Evolutionary conservation across 1,140 invertebrate species (phyloP).

Genomic region (Aphaenogaster ashmeadi): DNA sequence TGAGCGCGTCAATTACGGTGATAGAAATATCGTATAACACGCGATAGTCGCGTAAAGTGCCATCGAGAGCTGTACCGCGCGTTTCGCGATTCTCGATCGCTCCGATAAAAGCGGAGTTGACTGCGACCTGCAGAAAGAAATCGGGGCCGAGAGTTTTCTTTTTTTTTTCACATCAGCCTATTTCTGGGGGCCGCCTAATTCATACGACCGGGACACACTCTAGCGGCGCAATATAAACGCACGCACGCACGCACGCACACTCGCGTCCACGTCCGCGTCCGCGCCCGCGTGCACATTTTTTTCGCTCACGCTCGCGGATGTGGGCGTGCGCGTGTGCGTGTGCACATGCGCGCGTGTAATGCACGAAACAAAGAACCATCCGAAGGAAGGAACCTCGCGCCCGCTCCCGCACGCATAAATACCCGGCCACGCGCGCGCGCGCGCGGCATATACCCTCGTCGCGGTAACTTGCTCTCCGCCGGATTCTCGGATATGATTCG

Average conservation of each 20-base stretch:
- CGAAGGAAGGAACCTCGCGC: slow-evolving; percentile 71
- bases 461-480: slow-evolving; percentile 55
- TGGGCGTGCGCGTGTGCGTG: slow-evolving; percentile 63
- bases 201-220: slow-evolving; percentile 43
- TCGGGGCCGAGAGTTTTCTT: slow-evolving; percentile 15
- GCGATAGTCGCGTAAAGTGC: not conserved
- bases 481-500: slow-evolving; percentile 62
- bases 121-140: slow-evolving; percentile 40
- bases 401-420: slow-evolving; percentile 78
- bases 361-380: slow-evolving; percentile 76
- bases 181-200: slow-evolving; percentile 58
- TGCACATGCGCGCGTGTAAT: slow-evolving; percentile 64
- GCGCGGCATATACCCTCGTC: slow-evolving; percentile 56
- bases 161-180: slow-evolving; percentile 29
- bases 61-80: not conserved
- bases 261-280: not conserved
- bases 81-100: not conserved
- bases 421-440: slow-evolving; percentile 57
- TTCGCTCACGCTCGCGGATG: slow-evolving; percentile 31
- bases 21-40: not conserved
- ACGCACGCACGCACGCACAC: not conserved
- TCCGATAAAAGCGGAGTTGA: not conserved
- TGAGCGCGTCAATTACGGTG: not conserved
- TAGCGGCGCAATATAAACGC: slow-evolving; percentile 36
- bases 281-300: slow-evolving; percentile 59